A percentile compares a stretch with the other conserved stretches of the same genome.
Evolutionary conservation across 2,113 vertebrate species (phyloP).

Genomic region (Archilochus colubris): DNA sequence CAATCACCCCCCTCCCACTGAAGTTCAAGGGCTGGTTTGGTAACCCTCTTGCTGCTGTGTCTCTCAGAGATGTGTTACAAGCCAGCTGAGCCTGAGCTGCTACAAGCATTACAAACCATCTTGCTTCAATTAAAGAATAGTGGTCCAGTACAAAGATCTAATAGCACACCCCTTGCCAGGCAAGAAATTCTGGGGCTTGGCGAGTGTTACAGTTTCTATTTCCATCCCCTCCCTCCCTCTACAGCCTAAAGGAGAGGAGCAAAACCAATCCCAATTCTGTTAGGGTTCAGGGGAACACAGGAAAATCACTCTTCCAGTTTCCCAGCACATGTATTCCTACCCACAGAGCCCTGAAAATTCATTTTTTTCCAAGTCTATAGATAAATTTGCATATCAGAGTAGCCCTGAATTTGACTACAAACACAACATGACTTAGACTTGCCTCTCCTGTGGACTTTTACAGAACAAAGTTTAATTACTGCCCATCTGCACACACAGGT

Average conservation of each 20-base stretch:
- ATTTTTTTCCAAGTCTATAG: not conserved
- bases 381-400: not conserved
- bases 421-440: not conserved
- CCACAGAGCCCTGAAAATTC: not conserved
- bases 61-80: not conserved
- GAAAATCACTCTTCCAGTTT: not conserved
- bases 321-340: not conserved
- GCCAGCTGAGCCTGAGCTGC: not conserved
- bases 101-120: not conserved
- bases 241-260: not conserved
- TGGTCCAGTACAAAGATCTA: not conserved
- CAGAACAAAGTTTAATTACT: not conserved
- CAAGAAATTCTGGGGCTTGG: not conserved
- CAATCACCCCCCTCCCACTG: fast-evolving
- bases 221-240: not conserved
- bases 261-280: not conserved
- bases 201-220: not conserved
- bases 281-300: not conserved
- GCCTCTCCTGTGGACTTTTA: not conserved
- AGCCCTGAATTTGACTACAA: not conserved
- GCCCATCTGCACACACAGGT: not conserved
- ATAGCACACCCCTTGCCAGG: not conserved
- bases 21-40: not conserved
- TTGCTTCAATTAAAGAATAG: not conserved
- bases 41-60: fast-evolving